These are phyloP conservation scores for Baccha elongata DNA, from an alignment of 2,888 invertebrate genomes.

Conservation along the genomic window DNA sequence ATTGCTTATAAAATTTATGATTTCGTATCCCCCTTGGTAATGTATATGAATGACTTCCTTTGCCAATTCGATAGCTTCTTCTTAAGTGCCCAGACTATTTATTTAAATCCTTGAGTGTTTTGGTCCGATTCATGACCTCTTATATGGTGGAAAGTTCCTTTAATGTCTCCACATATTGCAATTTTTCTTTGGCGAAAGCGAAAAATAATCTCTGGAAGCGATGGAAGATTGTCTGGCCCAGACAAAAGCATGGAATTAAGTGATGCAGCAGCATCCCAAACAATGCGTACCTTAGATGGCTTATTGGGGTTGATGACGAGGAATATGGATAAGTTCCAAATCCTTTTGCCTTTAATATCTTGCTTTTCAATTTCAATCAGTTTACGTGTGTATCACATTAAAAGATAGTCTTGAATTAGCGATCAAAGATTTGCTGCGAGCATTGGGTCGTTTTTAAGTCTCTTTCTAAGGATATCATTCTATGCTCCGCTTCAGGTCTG, in stretches of 20 bases:
- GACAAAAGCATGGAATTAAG: conserved; percentile 36
- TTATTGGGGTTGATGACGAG: conserved; percentile 37
- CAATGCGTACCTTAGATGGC: no score
- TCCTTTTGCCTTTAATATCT: conserved; percentile 2
- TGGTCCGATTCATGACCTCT: no score
- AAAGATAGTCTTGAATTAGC: conserved; percentile 55
- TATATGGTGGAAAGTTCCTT: no score
- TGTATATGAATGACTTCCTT: conserved; percentile 21
- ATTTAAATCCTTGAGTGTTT: neutral
- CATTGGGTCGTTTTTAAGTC: conserved; percentile 27
- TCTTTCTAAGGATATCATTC: conserved; percentile 8
- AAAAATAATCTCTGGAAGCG: no score
- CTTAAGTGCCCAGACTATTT: conserved; percentile 28
- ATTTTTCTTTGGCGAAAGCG: no score
- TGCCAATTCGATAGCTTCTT: conserved; percentile 1
- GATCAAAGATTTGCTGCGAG: conserved; percentile 37
- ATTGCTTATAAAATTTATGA: conserved; percentile 35
- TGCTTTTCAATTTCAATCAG: conserved; percentile 16
- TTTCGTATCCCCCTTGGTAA: conserved; percentile 33
- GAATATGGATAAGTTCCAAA: conserved; percentile 75
- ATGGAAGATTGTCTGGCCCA: no score
- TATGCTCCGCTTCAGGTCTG: neutral
- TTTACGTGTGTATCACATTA: conserved; percentile 68
- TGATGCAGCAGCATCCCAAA: conserved; percentile 55
- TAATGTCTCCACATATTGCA: no score